These are phyloP conservation scores for Diprion similis DNA, from an alignment of 1,140 invertebrate species.

Conservation along the genomic window DNA sequence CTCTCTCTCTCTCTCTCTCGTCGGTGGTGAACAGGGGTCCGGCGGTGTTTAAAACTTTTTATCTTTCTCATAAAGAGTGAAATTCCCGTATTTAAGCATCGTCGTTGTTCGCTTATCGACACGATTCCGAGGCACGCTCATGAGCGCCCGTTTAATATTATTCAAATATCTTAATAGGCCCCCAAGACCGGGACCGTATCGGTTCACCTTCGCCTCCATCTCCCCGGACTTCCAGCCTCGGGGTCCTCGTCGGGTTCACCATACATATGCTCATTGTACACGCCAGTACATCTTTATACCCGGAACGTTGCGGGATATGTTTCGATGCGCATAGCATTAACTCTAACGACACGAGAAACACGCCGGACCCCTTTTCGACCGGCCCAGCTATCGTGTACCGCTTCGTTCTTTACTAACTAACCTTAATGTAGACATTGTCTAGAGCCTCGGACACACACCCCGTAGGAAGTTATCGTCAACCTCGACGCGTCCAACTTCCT, in stretches of 20 bases:
- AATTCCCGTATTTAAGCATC: constrained; percentile 20
- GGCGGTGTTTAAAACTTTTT: neutral
- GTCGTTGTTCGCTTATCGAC: constrained; percentile 24
- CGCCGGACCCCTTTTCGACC: neutral
- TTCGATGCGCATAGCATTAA: constrained; percentile 13
- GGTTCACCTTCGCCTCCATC: constrained; percentile 11
- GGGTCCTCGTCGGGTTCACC: constrained; percentile 17
- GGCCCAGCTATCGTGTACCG: constrained; percentile 6
- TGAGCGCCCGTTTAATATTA: constrained; percentile 38
- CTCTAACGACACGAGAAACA: constrained; percentile 10
- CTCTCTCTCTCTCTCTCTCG: neutral
- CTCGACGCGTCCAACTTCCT: too few species aligned
- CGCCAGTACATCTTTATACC: neutral
- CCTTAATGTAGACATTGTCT: constrained; percentile 13
- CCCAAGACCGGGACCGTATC: constrained; percentile 3
- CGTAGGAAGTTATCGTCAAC: neutral
- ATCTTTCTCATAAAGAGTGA: constrained; percentile 15
- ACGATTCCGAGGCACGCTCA: neutral
- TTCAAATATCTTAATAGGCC: constrained; percentile 49
- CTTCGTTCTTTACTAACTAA: constrained; percentile 13
- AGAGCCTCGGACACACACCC: neutral
- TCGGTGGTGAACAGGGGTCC: neutral
- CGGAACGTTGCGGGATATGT: constrained; percentile 1
- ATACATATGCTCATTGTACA: constrained; percentile 15
- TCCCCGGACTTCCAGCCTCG: neutral